phyloP scores from a whole-genome alignment of 2,888 invertebrate species.

The Microctonus hyperodae region DNA sequence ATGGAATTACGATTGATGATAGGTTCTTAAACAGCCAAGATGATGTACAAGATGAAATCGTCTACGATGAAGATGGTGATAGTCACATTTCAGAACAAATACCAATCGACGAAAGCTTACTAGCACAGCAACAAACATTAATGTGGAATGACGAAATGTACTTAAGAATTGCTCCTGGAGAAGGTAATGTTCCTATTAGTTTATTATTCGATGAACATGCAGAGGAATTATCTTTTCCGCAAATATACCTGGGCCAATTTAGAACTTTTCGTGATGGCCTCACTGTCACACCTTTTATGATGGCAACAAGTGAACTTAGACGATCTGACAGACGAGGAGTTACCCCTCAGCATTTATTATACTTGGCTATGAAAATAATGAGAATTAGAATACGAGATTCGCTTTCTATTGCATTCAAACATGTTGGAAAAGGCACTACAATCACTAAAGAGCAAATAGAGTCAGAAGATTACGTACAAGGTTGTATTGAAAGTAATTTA shows the following conservation, averaged over 20 bases:
- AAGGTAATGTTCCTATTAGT: constrained; percentile 47
- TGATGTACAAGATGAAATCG: constrained; percentile 9
- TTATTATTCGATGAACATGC: constrained; percentile 58
- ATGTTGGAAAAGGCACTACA: constrained; percentile 45
- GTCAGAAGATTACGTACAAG: constrained; percentile 48
- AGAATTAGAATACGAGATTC: constrained; percentile 42
- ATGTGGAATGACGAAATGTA: constrained; percentile 40
- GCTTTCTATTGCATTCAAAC: constrained; percentile 31
- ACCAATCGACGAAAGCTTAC: constrained; percentile 40
- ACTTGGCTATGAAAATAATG: constrained; percentile 60
- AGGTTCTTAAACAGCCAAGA: constrained; percentile 24
- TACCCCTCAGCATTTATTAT: constrained; percentile 50
- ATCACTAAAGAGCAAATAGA: constrained; percentile 49
- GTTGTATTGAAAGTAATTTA: constrained; percentile 51
- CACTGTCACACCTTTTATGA: constrained; percentile 54
- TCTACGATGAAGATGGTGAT: constrained; percentile 24
- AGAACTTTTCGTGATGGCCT: constrained; percentile 47
- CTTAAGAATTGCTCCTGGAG: constrained; percentile 33
- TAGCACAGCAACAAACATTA: constrained; percentile 39
- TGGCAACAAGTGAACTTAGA: constrained; percentile 58
- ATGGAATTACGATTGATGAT: too few relatives aligned
- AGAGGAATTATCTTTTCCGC: too few relatives aligned
- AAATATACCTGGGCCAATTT: constrained; percentile 57
- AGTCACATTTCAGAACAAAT: too few relatives aligned
- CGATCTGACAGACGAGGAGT: constrained; percentile 57